Conservation (phyloP, 2,888 invertebrate genomes). For the Sphaeridia pumilis region DNA sequence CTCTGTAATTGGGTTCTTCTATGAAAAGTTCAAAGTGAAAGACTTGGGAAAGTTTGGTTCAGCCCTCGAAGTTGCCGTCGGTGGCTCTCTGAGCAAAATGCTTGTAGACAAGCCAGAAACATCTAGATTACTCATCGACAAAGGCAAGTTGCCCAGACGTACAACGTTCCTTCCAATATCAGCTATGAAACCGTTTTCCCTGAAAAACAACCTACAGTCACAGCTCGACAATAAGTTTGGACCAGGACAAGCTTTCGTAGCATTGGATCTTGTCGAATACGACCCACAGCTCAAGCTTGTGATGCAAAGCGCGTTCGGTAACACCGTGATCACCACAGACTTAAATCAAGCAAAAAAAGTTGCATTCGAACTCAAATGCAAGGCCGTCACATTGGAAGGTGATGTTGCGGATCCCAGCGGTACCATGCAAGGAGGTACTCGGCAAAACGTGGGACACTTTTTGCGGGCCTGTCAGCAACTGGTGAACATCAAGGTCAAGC, state of each 20-base stretch:
- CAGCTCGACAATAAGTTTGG: slow-evolving; percentile 50
- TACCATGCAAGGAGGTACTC: slow-evolving; percentile 70
- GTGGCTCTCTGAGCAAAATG: slow-evolving; percentile 6
- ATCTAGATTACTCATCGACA: slow-evolving; percentile 12
- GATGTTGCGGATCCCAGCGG: slow-evolving; percentile 86
- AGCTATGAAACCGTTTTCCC: slow-evolving; percentile 10
- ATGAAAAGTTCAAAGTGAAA: slow-evolving; percentile 13
- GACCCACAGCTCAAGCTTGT: slow-evolving; percentile 54
- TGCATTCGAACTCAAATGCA: slow-evolving; percentile 40
- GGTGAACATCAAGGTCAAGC: background rate
- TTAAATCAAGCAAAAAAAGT: slow-evolving; percentile 62
- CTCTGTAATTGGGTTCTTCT: slow-evolving; percentile 43
- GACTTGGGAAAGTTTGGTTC: slow-evolving; percentile 10
- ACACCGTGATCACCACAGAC: slow-evolving; percentile 68
- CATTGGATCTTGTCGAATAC: slow-evolving; percentile 65
- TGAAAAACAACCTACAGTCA: slow-evolving; percentile 13
- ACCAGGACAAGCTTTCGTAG: slow-evolving; percentile 64
- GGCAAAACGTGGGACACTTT: slow-evolving; percentile 16
- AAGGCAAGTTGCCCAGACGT: slow-evolving; percentile 15
- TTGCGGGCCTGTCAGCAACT: slow-evolving; percentile 16
- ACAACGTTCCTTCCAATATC: slow-evolving; percentile 22
- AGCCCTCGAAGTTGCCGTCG: slow-evolving; percentile 15
- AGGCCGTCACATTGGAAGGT: slow-evolving; percentile 71
- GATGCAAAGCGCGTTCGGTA: slow-evolving; percentile 80
- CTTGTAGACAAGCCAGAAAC: slow-evolving; percentile 15